Evolutionary conservation across 1,140 invertebrate species (phyloP), one percentile per base, ranked within the genome.

Genomic region (Eciton burchellii): DNA sequence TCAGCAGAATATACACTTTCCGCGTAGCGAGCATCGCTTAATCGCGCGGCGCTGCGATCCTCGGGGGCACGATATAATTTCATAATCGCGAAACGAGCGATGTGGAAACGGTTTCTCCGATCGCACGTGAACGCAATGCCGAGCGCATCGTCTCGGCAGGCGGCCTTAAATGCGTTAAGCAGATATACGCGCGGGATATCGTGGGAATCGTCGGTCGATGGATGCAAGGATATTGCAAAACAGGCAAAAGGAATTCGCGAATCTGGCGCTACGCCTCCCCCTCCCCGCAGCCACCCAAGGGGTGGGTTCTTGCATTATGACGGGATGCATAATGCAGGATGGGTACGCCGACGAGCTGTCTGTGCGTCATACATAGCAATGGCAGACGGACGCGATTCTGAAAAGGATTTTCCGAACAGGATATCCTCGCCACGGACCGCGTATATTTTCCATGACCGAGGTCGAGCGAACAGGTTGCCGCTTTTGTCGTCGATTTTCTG

Each of bases 351-450:
- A 79, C 74, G 63, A 79, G 74, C 79, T 70, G 82, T 59, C 82
- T 56, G 85, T 84, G 76, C 86, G 84, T 87, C 83, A 88, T 88
- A 88, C 86, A 88, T 88, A 88, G 86, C 86, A 88, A 88, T 88
- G 85, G 59, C 71, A 56, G 45, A 83, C 49, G 85, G 77, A 88
- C 87, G 84, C 65, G 83, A 88, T 82, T 88, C 47, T 74, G 49
- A 70, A 87, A 87, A 84, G 77, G 86, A 87, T 83, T 87, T 85
- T 59, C 54, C 76, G 49, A 79, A 79, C 63, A 19, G 74, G 74
- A 79, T 79, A 79, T 79, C 74, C 74, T 68, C 63, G 41, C 74
- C 63, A 57, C 74, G 74, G 74, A 79, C 74, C 63, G 74, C 19
- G 52, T 85, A 79, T 72, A 79, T 79, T 79, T 76, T 81, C 66